Percentiles rank a stretch among this genome's conserved stretches.
These are phyloP conservation scores for Acinonyx jubatus DNA, from an alignment of 2,113 vertebrate species.

Conservation along the genomic window DNA sequence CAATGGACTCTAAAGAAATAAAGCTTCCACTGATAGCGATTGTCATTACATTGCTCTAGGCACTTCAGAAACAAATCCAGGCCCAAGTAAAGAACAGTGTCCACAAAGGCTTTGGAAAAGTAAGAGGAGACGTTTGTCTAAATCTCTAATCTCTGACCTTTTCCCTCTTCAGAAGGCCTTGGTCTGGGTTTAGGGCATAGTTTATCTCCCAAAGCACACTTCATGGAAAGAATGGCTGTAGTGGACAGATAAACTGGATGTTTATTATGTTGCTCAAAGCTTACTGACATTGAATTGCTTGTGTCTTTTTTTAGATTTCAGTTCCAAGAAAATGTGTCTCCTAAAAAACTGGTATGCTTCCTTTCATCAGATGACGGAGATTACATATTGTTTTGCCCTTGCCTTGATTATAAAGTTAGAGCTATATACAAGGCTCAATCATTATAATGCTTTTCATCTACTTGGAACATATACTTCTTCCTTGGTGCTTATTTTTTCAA, in stretches of 20 bases:
- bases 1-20: not conserved
- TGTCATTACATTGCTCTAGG: not conserved
- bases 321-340: constrained; percentile 7
- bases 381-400: not conserved
- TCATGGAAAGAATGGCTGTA: not conserved
- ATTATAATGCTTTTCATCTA: not conserved
- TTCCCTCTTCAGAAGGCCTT: not conserved
- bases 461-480: not conserved
- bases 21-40: not conserved
- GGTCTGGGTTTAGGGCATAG: not conserved
- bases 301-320: not conserved
- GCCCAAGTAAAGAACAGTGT: not conserved
- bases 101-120: not conserved
- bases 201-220: not conserved
- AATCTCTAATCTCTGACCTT: not conserved
- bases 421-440: not conserved
- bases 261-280: constrained; percentile 38
- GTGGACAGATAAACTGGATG: not conserved
- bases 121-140: not conserved
- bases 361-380: not conserved
- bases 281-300: not conserved
- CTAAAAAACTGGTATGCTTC: not conserved
- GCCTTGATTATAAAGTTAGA: not conserved
- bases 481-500: not conserved
- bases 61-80: not conserved